A percentile compares a stretch with the other conserved stretches of the same genome.
phyloP scores from a whole-genome alignment of 2,113 vertebrate genomes.

The Leptobrachium leishanense region DNA sequence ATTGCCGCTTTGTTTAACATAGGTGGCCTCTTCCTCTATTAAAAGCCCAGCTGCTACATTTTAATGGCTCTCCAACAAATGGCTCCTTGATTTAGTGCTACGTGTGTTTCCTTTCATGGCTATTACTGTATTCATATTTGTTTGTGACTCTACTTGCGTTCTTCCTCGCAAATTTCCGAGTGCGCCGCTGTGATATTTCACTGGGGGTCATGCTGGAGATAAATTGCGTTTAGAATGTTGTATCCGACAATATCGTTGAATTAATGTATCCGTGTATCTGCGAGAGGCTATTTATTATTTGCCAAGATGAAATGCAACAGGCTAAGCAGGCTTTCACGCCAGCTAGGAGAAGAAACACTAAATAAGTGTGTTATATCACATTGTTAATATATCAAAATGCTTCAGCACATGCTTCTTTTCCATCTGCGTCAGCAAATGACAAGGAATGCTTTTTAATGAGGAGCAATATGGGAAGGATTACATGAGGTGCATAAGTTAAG shows the following conservation, averaged over 20 bases:
- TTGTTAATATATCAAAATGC: conserved; percentile 20
- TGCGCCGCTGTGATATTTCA: not conserved
- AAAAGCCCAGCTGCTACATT: conserved; percentile 2
- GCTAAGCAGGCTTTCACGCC: conserved; percentile 20
- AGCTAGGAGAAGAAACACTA: not conserved
- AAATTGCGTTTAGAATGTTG: conserved; percentile 1
- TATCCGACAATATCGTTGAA: conserved; percentile 3
- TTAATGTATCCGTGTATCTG: not conserved
- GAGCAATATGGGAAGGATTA: not conserved
- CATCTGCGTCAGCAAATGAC: conserved; percentile 19
- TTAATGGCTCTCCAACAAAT: conserved; percentile 34
- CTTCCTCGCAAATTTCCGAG: conserved; percentile 3
- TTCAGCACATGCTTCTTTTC: not conserved
- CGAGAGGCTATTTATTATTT: conserved; percentile 12
- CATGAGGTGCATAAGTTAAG: not conserved
- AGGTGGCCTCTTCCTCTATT: conserved; percentile 17
- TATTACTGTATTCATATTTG: conserved; percentile 6
- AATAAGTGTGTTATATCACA: conserved; percentile 12
- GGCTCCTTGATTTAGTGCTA: not conserved
- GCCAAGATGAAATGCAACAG: conserved; percentile 25
- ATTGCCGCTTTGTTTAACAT: conserved; percentile 38
- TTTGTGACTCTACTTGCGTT: not conserved
- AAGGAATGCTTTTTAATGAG: conserved; percentile 21
- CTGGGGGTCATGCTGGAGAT: conserved; percentile 1
- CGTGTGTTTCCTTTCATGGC: not conserved